These are phyloP conservation scores for Melangyna quadrimaculata DNA, from an alignment of 2,888 invertebrate species.

Conservation along the genomic window DNA sequence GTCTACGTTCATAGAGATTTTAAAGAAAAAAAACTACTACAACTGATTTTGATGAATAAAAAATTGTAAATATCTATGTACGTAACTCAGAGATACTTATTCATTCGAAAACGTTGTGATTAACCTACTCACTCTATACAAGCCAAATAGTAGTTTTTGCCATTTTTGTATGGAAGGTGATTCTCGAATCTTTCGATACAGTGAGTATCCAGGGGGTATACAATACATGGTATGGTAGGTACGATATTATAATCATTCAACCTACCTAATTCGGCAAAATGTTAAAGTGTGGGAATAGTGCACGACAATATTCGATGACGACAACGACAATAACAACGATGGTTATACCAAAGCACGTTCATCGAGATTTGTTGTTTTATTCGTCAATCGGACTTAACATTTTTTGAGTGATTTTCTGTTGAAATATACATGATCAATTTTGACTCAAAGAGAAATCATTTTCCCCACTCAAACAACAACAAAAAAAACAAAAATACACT, in stretches of 20 bases:
- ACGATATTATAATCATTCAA: constrained; percentile 57
- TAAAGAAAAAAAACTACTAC: constrained; percentile 9
- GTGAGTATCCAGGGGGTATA: constrained; percentile 30
- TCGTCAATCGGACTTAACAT: constrained; percentile 1
- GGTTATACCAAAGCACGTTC: constrained; percentile 30
- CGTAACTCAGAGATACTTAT: constrained; percentile 31
- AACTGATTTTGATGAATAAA: constrained; percentile 25
- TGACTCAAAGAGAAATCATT: constrained; percentile 63
- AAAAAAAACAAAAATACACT: background rate
- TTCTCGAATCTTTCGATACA: constrained; percentile 44
- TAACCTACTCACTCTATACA: constrained; percentile 71
- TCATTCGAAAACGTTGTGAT: constrained; percentile 57
- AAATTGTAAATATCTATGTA: background rate
- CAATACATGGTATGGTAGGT: background rate
- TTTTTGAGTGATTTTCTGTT: constrained; percentile 49
- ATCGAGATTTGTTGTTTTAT: constrained; percentile 34
- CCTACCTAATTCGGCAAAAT: constrained; percentile 68
- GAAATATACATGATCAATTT: constrained; percentile 17
- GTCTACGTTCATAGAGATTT: background rate
- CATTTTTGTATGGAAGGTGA: constrained; percentile 66
- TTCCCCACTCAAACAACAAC: constrained; percentile 27
- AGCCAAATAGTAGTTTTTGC: constrained; percentile 66
- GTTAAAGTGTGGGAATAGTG: constrained; percentile 68
- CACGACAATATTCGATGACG: constrained; percentile 27
- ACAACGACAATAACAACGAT: background rate